Conservation (phyloP, 2,113 vertebrate genomes). For the Cyprinodon variegatus region DNA sequence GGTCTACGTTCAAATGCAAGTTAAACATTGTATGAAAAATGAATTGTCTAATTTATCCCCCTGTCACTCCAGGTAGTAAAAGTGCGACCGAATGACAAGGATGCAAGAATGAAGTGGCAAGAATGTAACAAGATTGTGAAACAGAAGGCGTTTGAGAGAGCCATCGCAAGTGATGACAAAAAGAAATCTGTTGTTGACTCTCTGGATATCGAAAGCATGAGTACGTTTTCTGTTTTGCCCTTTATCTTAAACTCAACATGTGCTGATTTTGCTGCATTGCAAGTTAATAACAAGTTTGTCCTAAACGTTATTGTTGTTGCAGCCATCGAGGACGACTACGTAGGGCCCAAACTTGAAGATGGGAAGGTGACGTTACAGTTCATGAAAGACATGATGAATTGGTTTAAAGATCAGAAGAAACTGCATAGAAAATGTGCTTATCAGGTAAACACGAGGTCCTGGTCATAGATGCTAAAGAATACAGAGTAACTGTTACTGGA, state of each 20-base stretch:
- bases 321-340: conserved; percentile 95
- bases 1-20: no score
- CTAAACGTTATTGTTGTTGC: conserved; percentile 2
- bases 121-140: conserved; percentile 94
- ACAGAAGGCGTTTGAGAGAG: conserved; percentile 93
- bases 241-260: not conserved
- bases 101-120: conserved; percentile 93
- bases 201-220: conserved; percentile 95
- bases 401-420: conserved; percentile 95
- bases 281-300: not conserved
- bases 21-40: no score
- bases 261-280: no score
- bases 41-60: not conserved
- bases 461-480: not conserved
- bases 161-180: conserved; percentile 90
- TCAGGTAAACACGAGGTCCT: conserved; percentile 80
- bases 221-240: conserved; percentile 74
- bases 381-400: conserved; percentile 94
- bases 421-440: conserved; percentile 95
- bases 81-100: conserved; percentile 92
- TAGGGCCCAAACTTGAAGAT: conserved; percentile 88
- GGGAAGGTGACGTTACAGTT: conserved; percentile 88
- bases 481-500: not conserved
- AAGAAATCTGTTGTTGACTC: conserved; percentile 92
- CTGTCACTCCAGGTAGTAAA: conserved; percentile 83